Evolutionary conservation across 2,113 vertebrate species (phyloP), one percentile per base, ranked within the genome.

Genomic region (Plecotus auritus): DNA sequence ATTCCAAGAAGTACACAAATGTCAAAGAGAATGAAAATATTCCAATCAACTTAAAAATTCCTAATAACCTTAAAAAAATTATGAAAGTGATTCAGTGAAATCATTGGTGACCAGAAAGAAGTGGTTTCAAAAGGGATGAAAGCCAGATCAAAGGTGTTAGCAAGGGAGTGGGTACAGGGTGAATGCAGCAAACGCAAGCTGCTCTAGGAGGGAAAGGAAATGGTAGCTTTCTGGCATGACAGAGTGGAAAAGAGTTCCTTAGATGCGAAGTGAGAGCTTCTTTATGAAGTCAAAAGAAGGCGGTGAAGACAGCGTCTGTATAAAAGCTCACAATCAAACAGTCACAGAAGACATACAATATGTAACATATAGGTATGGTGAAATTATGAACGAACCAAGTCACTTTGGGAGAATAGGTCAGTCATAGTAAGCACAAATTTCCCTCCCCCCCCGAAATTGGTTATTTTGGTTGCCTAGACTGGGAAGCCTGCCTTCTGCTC

Each of bases 11-110:
- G 61, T 64, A 94, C 32, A 8, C 11, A 7, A 84, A 77, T 84
- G 35, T 85, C 42, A 82, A 85, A 64, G 59, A 67, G 28, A 87
- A 88, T 28, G 66, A 76, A 91, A 83, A 14, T 85, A 87, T 56
- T 88, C n/a, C n/a, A 83, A 54, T 85, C 35, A 54, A 78, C 45
- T 86, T 96, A 91, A 94, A 85, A 93, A 73, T 74, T 69, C 32
- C 49, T 56, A 91, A 90, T 49, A 90, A 86, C 83, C 3, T 59
- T 74, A 40, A 72, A 56, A 77, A 82, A 88, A n/a, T 76, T 42
- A 90, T 30, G 13, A 18, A 61, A 69, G 35, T 14, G 51, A 30
- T 91, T 56, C 69, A 12, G 69, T 76, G 20, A 96, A 76, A 37
- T 67, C 76, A 84, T 0, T 67, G 72, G 37, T 37, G 56, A 78